phyloP scores from a whole-genome alignment of 2,888 invertebrate genomes.

The Ormyrus pomaceus region DNA sequence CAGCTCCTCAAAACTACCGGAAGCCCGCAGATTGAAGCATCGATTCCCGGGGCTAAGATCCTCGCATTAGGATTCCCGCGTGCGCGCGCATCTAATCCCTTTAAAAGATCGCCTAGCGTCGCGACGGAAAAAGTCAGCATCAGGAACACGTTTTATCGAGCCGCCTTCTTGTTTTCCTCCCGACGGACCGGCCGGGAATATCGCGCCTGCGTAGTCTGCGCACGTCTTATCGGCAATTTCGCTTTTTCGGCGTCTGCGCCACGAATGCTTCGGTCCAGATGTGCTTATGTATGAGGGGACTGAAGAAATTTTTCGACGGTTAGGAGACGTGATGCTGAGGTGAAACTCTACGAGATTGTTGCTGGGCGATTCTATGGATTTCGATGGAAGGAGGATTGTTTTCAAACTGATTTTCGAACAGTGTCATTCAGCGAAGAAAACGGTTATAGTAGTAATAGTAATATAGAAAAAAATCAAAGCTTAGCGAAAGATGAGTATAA shows the following conservation, averaged over 20 bases:
- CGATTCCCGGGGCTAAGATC: constrained; percentile 48
- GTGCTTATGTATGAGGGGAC: constrained; percentile 34
- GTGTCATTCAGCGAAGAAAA: no score
- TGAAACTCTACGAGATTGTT: no score
- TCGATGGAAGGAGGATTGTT: no score
- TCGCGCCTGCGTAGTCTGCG: constrained; percentile 58
- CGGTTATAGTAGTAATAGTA: no score
- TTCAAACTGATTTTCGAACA: no score
- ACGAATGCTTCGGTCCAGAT: constrained; percentile 35
- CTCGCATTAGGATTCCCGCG: constrained; percentile 51
- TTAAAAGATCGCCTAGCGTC: constrained; percentile 46
- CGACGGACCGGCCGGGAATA: constrained; percentile 13
- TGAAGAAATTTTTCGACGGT: not conserved
- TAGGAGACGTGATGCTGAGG: not conserved
- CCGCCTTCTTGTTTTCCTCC: constrained; percentile 49
- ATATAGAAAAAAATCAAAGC: no score
- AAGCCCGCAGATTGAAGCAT: constrained; percentile 13
- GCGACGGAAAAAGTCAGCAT: constrained; percentile 39
- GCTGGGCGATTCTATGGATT: no score
- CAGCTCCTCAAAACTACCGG: not conserved
- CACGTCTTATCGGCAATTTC: constrained; percentile 68
- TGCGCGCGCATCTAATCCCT: constrained; percentile 55
- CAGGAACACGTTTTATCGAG: constrained; percentile 50
- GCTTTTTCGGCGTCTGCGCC: constrained; percentile 43
- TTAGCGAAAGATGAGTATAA: no score